Evolutionary conservation across 1,140 invertebrate genomes (phyloP), one percentile per base, ranked within the genome.

Genomic region (Aleiodes sp.): DNA sequence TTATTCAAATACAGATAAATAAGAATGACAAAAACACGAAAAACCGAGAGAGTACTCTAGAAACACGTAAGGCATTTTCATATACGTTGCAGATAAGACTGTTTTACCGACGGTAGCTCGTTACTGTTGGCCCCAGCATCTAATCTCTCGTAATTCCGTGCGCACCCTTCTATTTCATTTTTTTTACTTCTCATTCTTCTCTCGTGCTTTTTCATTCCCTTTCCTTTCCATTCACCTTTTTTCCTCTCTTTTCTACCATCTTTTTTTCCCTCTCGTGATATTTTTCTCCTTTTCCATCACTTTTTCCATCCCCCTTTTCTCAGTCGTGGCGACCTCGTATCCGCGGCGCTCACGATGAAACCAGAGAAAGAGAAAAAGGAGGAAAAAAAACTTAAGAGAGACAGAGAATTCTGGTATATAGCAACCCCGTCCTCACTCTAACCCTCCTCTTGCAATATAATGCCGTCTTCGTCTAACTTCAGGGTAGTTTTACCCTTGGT

Each of bases 401-500:
- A n/a, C n/a, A n/a, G 35, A 68, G 70, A 14, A 57, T 37, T 28
- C 35, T 57, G 57, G 65, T 64, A 41, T 46, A 29, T 12, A 10
- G 24, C 26, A 52, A 4, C 43, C 10, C 16, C 26, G 24, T 9
- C n/a, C 26, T 14, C 52, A 29, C 21, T 29, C 10, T 26, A 33
- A 28, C 52, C 52, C 21, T 28, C 52, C 12, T 57, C 4, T 4
- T 26, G n/a, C 21, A 57, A 57, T 57, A 59, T 70, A 66, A 14
- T 21, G 43, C 24, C 65, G 46, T 81, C 78, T 74, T 81, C 68
- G 73, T 82, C 76, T 75, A 74, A 80, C 75, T 77, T 78, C 73
- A 75, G 81, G 80, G 80, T 83, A 82, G 82, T 81, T 82, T 83
- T 81, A 82, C 80, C 80, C 81, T 79, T 75, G 73, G 75, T 43